A percentile compares a stretch with the other conserved stretches of the same genome.
phyloP scores from a whole-genome alignment of 2,888 invertebrate species.

The Sicus ferrugineus region DNA sequence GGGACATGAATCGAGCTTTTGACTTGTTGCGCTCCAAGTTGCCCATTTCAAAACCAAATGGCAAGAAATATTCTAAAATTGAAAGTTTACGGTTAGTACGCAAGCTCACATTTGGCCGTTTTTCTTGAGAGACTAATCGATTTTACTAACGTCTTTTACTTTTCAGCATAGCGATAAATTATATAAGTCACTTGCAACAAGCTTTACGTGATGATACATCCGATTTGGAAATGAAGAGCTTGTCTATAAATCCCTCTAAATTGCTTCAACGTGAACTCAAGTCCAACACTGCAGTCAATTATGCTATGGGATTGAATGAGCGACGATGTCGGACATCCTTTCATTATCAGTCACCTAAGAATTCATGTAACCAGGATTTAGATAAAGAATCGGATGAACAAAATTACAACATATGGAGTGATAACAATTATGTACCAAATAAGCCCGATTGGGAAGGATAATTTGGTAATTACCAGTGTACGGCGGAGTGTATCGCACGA shows the following conservation, averaged over 20 bases:
- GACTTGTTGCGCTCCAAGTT: slow-evolving; percentile 78
- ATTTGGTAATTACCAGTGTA: too few species aligned
- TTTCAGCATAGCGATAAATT: slow-evolving; percentile 76
- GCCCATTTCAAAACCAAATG: slow-evolving; percentile 80
- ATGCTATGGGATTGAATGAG: slow-evolving; percentile 38
- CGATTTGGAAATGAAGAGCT: slow-evolving; percentile 42
- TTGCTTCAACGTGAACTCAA: neutral
- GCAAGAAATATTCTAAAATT: slow-evolving; percentile 86
- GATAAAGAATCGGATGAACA: slow-evolving; percentile 42
- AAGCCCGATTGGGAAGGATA: slow-evolving; percentile 42
- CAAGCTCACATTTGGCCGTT: neutral
- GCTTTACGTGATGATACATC: slow-evolving; percentile 50
- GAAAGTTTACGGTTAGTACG: slow-evolving; percentile 75
- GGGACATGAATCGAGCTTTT: slow-evolving; percentile 86
- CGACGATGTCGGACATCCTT: slow-evolving; percentile 34
- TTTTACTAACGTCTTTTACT: neutral
- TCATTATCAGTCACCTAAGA: slow-evolving; percentile 37
- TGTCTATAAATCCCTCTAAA: neutral
- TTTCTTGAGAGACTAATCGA: neutral
- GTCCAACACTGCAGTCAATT: slow-evolving; percentile 38
- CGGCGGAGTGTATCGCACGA: too few species aligned
- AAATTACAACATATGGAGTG: slow-evolving; percentile 43
- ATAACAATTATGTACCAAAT: slow-evolving; percentile 40
- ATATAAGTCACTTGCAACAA: slow-evolving; percentile 75
- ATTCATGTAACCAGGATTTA: slow-evolving; percentile 30